These are phyloP conservation scores for Wiebesia pumilae DNA, from an alignment of 1,140 invertebrate species.

Conservation along the genomic window DNA sequence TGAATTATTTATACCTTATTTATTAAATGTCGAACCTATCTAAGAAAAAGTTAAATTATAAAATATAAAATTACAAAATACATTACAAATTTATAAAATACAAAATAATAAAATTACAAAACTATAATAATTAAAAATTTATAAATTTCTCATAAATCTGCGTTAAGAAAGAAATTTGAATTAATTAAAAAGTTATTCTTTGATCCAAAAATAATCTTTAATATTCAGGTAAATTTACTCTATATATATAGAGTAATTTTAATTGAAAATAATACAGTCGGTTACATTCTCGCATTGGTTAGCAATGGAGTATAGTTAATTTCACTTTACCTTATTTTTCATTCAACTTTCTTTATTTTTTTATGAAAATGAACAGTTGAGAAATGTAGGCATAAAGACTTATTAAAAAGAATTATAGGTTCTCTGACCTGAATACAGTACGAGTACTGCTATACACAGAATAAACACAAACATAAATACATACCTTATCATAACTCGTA, in stretches of 20 bases:
- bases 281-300: not conserved
- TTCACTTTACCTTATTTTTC: not conserved
- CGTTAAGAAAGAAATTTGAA: not conserved
- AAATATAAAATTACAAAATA: too few relatives aligned
- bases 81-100: too few relatives aligned
- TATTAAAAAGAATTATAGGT: conserved; percentile 27
- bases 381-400: not conserved
- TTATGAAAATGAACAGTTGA: conserved; percentile 8
- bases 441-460: conserved; percentile 1
- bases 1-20: not conserved
- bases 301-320: not conserved
- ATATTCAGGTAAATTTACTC: not conserved
- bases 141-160: not conserved
- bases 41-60: not conserved
- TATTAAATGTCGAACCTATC: not conserved
- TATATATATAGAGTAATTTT: not conserved
- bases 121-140: not conserved
- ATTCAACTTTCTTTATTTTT: not conserved
- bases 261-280: not conserved
- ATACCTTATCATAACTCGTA: conserved; percentile 5
- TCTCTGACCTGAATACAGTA: conserved; percentile 9
- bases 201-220: not conserved
- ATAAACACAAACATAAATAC: conserved; percentile 24
- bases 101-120: too few relatives aligned
- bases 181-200: not conserved